phyloP scores from a whole-genome alignment of 2,888 invertebrate genomes.

The Ichneumoninae sp. region DNA sequence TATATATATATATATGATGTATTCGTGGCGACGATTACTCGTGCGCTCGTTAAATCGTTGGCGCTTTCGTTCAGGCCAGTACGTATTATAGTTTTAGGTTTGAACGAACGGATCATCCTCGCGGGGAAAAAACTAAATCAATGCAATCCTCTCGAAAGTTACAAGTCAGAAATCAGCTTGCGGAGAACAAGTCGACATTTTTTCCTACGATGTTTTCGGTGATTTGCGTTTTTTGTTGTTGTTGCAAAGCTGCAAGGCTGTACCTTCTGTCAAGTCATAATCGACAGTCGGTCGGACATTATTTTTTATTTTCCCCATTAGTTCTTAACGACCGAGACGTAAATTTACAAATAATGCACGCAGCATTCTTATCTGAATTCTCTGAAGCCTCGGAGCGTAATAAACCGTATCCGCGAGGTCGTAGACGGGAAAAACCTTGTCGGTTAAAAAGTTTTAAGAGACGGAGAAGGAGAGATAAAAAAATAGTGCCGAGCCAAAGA shows the following conservation, averaged over 20 bases:
- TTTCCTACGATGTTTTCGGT: background rate
- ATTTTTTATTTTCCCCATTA: background rate
- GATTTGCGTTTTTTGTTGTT: background rate
- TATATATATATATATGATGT: slow-evolving; percentile 36
- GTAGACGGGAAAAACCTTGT: background rate
- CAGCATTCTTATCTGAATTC: background rate
- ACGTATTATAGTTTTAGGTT: slow-evolving; percentile 12
- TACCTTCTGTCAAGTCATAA: background rate
- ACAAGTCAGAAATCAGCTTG: background rate
- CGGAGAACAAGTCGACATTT: background rate
- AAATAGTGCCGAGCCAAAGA: slow-evolving; percentile 9
- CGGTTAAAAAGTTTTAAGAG: slow-evolving; percentile 2
- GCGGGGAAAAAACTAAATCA: slow-evolving; percentile 9
- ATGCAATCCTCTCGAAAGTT: background rate
- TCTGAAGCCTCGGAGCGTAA: slow-evolving; percentile 2
- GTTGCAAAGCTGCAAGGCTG: background rate
- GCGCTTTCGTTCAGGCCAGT: slow-evolving; percentile 24
- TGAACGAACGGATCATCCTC: slow-evolving; percentile 23
- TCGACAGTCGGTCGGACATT: background rate
- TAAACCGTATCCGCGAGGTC: slow-evolving; percentile 1
- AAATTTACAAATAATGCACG: slow-evolving; percentile 12
- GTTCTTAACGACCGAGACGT: background rate
- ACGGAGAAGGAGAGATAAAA: background rate
- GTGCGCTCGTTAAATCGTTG: slow-evolving; percentile 32
- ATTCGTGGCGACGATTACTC: slow-evolving; percentile 41